Conservation (phyloP, 37 sponge, comb jelly and placozoan species). For the Theonella swinhoei region DNA sequence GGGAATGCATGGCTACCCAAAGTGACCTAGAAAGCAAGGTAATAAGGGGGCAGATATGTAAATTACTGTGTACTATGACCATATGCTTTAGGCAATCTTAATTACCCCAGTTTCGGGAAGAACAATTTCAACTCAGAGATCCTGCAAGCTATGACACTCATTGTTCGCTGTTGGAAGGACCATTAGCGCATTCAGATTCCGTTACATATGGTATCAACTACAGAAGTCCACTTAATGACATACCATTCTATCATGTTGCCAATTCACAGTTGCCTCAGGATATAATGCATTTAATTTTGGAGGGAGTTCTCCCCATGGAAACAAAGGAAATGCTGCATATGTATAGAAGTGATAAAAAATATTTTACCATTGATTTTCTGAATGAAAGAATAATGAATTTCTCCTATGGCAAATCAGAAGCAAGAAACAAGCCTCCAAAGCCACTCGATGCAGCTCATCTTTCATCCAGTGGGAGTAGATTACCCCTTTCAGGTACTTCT, state of each 20-base stretch:
- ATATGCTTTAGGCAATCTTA: neutral
- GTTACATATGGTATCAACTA: conserved; percentile 45
- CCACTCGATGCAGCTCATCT: neutral
- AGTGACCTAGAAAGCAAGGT: neutral
- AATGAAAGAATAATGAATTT: too few species aligned
- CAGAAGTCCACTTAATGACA: conserved; percentile 28
- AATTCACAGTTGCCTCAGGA: conserved; percentile 52
- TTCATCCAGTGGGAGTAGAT: too few species aligned
- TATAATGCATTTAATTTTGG: conserved; percentile 56
- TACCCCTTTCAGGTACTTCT: too few species aligned
- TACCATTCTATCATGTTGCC: conserved; percentile 49
- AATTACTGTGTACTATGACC: neutral
- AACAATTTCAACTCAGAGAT: neutral
- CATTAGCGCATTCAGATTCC: conserved; percentile 6
- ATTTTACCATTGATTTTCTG: too few species aligned
- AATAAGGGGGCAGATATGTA: too few species aligned
- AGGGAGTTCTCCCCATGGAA: conserved; percentile 38
- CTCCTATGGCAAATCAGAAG: conserved; percentile 20
- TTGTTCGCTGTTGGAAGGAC: conserved; percentile 32
- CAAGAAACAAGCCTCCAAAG: conserved; percentile 34
- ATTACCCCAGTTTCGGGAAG: conserved; percentile 10
- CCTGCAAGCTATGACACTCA: conserved; percentile 29
- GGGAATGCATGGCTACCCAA: conserved; percentile 27
- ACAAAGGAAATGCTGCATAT: conserved; percentile 1
- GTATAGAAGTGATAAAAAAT: conserved; percentile 3